phyloP scores from a whole-genome alignment of 2,113 vertebrate species.

The Hemicordylus capensis region DNA sequence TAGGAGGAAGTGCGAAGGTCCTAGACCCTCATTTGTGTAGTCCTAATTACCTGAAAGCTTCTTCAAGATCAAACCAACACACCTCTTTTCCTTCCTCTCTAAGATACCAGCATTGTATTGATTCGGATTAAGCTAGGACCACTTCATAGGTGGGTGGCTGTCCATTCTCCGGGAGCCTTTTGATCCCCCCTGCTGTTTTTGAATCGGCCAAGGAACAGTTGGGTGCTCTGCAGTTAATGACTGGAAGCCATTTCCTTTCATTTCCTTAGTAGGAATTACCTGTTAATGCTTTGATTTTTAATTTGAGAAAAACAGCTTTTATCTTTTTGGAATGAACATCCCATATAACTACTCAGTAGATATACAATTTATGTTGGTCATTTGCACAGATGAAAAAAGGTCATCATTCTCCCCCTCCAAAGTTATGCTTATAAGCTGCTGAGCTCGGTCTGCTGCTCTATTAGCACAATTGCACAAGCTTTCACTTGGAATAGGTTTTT shows the following conservation, averaged over 20 bases:
- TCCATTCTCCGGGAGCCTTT: constrained; percentile 1
- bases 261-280: background rate
- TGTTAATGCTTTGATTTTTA: constrained; percentile 22
- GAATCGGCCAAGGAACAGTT: background rate
- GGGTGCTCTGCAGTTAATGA: background rate
- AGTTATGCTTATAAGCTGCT: background rate
- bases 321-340: background rate
- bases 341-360: background rate
- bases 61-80: constrained; percentile 43
- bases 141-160: constrained; percentile 8
- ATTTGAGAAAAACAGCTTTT: constrained; percentile 33
- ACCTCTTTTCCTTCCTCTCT: background rate
- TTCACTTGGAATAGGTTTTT: constrained; percentile 11
- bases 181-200: background rate
- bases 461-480: background rate
- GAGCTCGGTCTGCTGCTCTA: background rate
- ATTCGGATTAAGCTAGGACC: constrained; percentile 27
- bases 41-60: constrained; percentile 15
- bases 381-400: background rate
- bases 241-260: background rate
- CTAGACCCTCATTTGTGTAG: background rate
- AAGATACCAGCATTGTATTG: background rate
- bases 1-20: background rate
- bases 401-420: background rate
- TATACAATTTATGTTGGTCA: background rate